Evolutionary conservation across 2,113 vertebrate species (phyloP).

Genomic region (Heteronetta atricapilla): DNA sequence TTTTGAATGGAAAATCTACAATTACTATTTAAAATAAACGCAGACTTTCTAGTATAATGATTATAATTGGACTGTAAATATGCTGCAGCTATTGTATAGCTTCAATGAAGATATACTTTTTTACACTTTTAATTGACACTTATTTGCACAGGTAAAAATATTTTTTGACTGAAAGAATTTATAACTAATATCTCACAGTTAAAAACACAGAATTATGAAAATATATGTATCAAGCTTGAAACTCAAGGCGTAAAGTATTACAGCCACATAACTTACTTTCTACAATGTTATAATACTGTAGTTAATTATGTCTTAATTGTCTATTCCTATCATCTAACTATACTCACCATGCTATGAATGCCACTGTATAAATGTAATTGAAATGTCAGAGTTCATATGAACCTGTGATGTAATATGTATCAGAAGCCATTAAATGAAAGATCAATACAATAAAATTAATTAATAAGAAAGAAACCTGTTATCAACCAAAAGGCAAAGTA

Average conservation of each 20-base stretch:
- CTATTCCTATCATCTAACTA: neutral
- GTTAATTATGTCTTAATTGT: neutral
- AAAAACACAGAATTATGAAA: neutral
- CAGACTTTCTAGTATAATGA: neutral
- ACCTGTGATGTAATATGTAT: constrained; percentile 2
- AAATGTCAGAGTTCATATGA: constrained; percentile 32
- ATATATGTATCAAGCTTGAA: neutral
- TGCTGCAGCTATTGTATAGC: neutral
- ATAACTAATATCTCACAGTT: neutral
- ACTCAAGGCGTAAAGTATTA: neutral
- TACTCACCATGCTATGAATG: neutral
- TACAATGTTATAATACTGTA: neutral
- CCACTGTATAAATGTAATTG: neutral
- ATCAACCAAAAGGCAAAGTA: constrained; percentile 18
- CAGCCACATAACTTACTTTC: neutral
- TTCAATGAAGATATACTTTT: neutral
- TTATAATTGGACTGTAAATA: neutral
- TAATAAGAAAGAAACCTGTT: neutral
- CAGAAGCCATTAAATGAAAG: neutral
- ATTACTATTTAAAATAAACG: neutral
- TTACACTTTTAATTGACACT: neutral
- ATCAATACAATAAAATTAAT: constrained; percentile 5
- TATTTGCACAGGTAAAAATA: neutral
- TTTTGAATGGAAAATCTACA: constrained; percentile 3
- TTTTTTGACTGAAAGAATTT: neutral